Evolutionary conservation across 2,888 invertebrate genomes (phyloP).

Genomic region (Papilio protenor): DNA sequence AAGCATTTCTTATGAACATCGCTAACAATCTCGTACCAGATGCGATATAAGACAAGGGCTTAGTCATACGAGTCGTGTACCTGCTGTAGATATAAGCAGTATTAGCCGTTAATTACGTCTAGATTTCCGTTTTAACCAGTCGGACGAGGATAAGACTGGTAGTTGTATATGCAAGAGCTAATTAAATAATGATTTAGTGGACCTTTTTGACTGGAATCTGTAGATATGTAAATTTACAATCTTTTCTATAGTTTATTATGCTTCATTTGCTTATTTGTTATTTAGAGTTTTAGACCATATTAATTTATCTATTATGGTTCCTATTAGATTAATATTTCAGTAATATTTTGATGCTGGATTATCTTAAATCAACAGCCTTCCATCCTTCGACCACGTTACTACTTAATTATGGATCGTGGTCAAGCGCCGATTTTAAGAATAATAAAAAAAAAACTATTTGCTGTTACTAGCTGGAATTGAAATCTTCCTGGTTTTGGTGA

Average conservation of each 20-base stretch:
- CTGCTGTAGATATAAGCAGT: slow-evolving; percentile 3
- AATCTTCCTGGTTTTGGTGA: neutral
- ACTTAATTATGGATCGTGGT: too few relatives aligned
- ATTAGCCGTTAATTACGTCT: slow-evolving; percentile 73
- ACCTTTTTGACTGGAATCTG: slow-evolving; percentile 3
- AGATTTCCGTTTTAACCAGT: slow-evolving; percentile 80
- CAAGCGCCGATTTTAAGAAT: too few relatives aligned
- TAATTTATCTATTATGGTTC: too few relatives aligned
- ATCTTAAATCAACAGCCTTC: neutral
- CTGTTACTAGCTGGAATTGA: neutral
- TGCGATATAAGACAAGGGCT: slow-evolving; percentile 23
- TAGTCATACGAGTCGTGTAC: slow-evolving; percentile 24
- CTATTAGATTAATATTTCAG: neutral
- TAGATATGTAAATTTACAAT: neutral
- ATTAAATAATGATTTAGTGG: slow-evolving; percentile 6
- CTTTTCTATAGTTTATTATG: neutral
- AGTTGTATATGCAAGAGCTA: neutral
- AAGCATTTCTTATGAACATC: neutral
- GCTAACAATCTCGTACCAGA: neutral
- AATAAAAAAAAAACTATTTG: too few relatives aligned
- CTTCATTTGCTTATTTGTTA: neutral
- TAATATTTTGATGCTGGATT: neutral
- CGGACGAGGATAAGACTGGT: slow-evolving; percentile 49
- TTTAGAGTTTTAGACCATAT: neutral
- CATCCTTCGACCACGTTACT: too few relatives aligned